phyloP scores from a whole-genome alignment of 2,113 vertebrate genomes.

The Caranx melampygus region DNA sequence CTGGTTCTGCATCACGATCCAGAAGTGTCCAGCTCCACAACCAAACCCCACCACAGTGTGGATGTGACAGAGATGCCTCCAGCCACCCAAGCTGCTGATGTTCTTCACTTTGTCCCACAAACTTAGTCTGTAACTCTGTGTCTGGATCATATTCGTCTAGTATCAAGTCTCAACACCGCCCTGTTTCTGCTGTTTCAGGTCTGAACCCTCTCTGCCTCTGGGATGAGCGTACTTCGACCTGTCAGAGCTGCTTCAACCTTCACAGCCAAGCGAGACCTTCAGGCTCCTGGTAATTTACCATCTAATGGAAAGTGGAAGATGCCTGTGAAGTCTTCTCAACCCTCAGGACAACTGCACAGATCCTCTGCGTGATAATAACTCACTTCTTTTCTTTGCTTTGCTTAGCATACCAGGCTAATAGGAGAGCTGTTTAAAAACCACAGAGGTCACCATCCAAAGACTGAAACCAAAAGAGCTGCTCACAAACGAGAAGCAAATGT shows the following conservation, averaged over 20 bases:
- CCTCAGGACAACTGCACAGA: conserved; percentile 16
- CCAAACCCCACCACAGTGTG: no score
- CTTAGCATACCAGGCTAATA: conserved; percentile 27
- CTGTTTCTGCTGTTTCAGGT: neutral
- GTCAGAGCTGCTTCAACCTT: conserved; percentile 12
- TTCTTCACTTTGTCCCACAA: no score
- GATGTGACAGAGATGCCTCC: no score
- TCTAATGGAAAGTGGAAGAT: conserved; percentile 2
- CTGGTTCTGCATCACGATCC: no score
- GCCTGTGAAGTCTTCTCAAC: conserved; percentile 6
- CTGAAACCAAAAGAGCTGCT: conserved; percentile 25
- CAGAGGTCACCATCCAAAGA: conserved; percentile 23
- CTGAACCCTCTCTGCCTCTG: neutral
- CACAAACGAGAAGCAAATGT: conserved; percentile 71
- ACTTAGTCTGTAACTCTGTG: no score
- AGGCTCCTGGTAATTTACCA: conserved; percentile 27
- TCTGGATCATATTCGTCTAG: no score
- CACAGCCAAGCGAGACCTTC: neutral
- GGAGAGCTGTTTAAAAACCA: conserved; percentile 3
- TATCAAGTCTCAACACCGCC: neutral
- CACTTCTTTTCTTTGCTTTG: conserved; percentile 22
- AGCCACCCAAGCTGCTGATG: no score
- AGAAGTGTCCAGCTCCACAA: no score
- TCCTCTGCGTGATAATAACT: conserved; percentile 41
- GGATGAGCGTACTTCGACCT: neutral